Evolutionary conservation across 1,140 invertebrate genomes (phyloP).

Genomic region (Thereuonema tuberculata): DNA sequence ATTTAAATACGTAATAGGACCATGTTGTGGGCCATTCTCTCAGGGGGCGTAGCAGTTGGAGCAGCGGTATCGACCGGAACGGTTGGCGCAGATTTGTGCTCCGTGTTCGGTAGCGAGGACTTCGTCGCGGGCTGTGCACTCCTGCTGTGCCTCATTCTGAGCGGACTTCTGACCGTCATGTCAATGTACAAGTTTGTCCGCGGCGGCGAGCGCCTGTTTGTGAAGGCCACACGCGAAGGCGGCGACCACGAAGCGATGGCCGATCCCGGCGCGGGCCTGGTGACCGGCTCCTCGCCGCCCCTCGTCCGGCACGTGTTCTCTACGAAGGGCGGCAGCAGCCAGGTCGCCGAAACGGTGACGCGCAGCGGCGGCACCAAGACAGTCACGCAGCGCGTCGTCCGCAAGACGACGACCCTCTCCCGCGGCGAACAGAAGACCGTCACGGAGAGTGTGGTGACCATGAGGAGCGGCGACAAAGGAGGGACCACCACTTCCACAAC

Average conservation of each 20-base stretch:
- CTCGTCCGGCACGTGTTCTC: slow-evolving; percentile 18
- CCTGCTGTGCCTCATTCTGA: not conserved
- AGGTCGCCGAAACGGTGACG: slow-evolving; percentile 48
- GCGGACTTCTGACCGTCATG: slow-evolving; percentile 13
- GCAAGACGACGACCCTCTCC: slow-evolving; percentile 79
- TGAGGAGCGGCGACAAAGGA: not conserved
- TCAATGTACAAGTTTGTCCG: slow-evolving; percentile 33
- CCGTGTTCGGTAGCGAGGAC: not conserved
- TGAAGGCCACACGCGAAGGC: slow-evolving; percentile 56
- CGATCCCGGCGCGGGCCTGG: not conserved
- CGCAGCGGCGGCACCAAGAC: slow-evolving; percentile 50
- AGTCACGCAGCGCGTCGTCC: slow-evolving; percentile 70
- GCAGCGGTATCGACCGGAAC: not conserved
- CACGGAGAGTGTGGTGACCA: slow-evolving; percentile 47
- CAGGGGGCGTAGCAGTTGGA: not conserved
- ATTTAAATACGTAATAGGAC: no score
- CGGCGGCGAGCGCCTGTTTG: slow-evolving; percentile 48
- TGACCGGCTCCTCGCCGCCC: slow-evolving; percentile 24
- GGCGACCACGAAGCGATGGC: slow-evolving; percentile 40
- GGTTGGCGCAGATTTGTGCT: no score
- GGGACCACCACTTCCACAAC: not conserved
- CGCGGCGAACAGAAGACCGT: slow-evolving; percentile 65
- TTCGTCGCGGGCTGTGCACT: no score
- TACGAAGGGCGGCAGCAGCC: slow-evolving; percentile 28
- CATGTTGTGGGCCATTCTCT: no score